Evolutionary conservation across 1,140 invertebrate species (phyloP).

Genomic region (Drosophila santomea): DNA sequence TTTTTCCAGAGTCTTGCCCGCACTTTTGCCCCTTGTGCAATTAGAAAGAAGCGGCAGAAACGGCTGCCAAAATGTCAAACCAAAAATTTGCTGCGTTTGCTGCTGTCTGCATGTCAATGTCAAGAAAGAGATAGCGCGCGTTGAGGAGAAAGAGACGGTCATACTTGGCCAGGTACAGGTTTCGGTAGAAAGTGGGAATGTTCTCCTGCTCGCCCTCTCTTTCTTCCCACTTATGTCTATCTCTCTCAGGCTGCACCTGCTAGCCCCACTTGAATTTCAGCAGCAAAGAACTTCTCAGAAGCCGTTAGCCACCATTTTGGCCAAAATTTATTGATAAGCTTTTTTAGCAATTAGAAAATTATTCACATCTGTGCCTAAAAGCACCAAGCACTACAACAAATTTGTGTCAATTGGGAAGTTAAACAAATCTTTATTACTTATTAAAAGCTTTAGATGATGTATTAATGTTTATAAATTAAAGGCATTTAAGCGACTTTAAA

Average conservation of each 20-base stretch:
- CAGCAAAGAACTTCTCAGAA: conserved; percentile 45
- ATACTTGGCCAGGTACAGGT: conserved; percentile 35
- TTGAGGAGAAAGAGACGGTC: not conserved
- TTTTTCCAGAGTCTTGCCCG: not conserved
- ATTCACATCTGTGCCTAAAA: not conserved
- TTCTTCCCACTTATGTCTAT: not conserved
- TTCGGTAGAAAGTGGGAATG: conserved; percentile 45
- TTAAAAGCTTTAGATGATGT: too few relatives aligned
- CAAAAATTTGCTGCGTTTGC: conserved; percentile 71
- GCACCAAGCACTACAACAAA: too few relatives aligned
- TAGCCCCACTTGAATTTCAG: conserved; percentile 24
- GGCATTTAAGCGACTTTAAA: too few relatives aligned
- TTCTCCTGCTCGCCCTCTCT: conserved; percentile 6
- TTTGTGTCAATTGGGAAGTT: too few relatives aligned
- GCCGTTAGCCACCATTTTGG: conserved; percentile 18
- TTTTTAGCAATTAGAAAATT: not conserved
- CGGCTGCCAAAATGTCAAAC: conserved; percentile 79
- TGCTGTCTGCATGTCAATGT: conserved; percentile 50
- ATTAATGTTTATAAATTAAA: too few relatives aligned
- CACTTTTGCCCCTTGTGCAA: conserved; percentile 40
- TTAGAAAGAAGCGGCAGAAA: conserved; percentile 61
- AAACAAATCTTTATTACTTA: too few relatives aligned
- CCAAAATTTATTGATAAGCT: not conserved
- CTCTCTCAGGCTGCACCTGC: conserved; percentile 45
- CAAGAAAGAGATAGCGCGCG: conserved; percentile 15